Conservation (phyloP, 2,797 vertebrate species). For the Pitangus sulphuratus region DNA sequence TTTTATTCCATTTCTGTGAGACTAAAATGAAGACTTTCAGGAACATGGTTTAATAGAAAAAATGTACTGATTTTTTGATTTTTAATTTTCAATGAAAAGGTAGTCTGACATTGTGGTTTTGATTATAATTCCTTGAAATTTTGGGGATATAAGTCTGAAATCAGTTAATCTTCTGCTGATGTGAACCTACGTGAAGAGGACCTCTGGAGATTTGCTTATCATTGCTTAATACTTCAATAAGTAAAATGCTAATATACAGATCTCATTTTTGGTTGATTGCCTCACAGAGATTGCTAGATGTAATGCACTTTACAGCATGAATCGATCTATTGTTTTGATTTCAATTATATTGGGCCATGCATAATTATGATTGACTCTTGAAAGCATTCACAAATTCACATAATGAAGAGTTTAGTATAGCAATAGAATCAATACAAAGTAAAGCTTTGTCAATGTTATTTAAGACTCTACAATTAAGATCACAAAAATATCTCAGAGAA, state of each 20-base stretch:
- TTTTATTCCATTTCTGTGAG: neutral
- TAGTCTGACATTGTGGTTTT: neutral
- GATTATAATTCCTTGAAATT: neutral
- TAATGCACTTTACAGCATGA: constrained; percentile 27
- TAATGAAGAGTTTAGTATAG: constrained; percentile 63
- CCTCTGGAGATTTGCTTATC: neutral
- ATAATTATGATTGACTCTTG: constrained; percentile 66
- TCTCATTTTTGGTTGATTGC: constrained; percentile 41
- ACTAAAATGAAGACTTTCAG: neutral
- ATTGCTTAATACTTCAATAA: constrained; percentile 31
- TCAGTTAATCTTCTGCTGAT: neutral
- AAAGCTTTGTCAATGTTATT: constrained; percentile 49
- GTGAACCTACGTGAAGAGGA: neutral
- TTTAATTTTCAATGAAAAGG: neutral
- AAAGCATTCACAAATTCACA: constrained; percentile 56
- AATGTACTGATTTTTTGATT: neutral
- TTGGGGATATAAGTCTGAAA: neutral
- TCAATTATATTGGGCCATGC: constrained; percentile 33
- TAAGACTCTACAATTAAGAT: constrained; percentile 34
- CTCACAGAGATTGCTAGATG: constrained; percentile 31
- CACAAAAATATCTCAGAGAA: constrained; percentile 27
- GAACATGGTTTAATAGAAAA: neutral
- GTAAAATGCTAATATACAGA: constrained; percentile 5
- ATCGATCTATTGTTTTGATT: constrained; percentile 64
- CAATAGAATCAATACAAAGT: constrained; percentile 53